phyloP scores from a whole-genome alignment of 2,888 invertebrate genomes.

The Heterodera filipjevi region DNA sequence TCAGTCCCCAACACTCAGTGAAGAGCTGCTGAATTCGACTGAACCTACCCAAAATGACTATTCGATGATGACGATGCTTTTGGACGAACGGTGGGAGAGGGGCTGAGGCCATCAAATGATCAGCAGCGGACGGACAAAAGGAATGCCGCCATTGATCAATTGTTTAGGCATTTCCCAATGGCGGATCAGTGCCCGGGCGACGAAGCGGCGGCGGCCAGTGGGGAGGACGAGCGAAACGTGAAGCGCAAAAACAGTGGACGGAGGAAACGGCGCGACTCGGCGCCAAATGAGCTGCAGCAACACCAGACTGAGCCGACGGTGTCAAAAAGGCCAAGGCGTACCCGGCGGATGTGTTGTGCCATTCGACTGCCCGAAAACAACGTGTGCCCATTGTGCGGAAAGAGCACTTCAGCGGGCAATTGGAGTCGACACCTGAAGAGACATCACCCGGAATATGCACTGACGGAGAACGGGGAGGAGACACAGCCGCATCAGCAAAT shows the following conservation, averaged over 20 bases:
- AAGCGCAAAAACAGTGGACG: background rate
- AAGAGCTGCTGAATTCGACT: background rate
- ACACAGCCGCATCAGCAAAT: background rate
- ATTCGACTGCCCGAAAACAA: conserved; percentile 23
- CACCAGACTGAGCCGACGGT: background rate
- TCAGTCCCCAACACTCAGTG: background rate
- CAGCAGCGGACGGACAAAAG: background rate
- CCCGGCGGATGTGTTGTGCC: conserved; percentile 7
- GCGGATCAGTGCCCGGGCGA: background rate
- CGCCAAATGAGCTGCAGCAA: background rate
- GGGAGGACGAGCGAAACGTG: background rate
- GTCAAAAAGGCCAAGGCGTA: background rate
- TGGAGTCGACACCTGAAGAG: conserved; percentile 28
- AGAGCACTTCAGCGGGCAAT: conserved; percentile 20
- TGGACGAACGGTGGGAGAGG: background rate
- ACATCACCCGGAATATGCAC: conserved; percentile 26
- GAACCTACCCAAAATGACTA: background rate
- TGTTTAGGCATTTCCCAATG: background rate
- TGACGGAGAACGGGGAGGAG: background rate
- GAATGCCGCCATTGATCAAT: background rate
- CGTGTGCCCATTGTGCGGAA: conserved; percentile 18
- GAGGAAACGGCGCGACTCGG: background rate
- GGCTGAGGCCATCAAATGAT: background rate
- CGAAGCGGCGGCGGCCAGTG: background rate
- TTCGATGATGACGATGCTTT: background rate